Conservation (phyloP, 2,113 vertebrate genomes). For the Chlorocebus sabaeus region DNA sequence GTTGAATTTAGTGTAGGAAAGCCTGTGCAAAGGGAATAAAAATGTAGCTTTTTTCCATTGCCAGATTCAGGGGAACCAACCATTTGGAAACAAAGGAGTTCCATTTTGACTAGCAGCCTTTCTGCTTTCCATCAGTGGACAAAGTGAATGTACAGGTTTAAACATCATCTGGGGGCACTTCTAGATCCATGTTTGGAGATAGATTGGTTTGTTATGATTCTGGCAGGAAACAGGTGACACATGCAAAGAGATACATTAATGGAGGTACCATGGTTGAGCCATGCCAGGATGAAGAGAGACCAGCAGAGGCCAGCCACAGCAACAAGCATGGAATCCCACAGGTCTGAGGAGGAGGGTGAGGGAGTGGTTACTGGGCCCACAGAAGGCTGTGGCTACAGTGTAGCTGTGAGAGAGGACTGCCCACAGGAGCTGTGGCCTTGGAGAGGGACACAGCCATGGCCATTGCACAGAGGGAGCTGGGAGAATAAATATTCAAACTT, state of each 20-base stretch:
- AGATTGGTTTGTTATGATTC: not conserved
- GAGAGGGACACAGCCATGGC: not conserved
- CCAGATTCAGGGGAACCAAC: not conserved
- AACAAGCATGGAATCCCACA: not conserved
- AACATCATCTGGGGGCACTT: not conserved
- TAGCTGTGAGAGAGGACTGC: not conserved
- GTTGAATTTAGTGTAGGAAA: slow-evolving; percentile 9
- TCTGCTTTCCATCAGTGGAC: not conserved
- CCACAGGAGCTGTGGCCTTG: not conserved
- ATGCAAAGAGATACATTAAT: not conserved
- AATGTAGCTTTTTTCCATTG: slow-evolving; percentile 17
- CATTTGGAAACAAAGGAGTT: not conserved
- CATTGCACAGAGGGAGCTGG: not conserved
- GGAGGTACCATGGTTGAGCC: not conserved
- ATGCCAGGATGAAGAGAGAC: not conserved
- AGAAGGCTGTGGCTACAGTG: not conserved
- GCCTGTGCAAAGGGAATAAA: not conserved
- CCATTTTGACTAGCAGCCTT: not conserved
- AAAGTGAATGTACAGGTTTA: not conserved
- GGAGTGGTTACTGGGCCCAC: too few species aligned
- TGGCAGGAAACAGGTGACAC: not conserved
- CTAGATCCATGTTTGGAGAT: not conserved
- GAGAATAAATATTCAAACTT: not conserved
- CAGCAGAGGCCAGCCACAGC: not conserved
- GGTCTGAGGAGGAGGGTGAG: not conserved